These are phyloP conservation scores for Ophioderma brevispina DNA, from an alignment of 35 echinoderm and acorn worm species.

Conservation along the genomic window DNA sequence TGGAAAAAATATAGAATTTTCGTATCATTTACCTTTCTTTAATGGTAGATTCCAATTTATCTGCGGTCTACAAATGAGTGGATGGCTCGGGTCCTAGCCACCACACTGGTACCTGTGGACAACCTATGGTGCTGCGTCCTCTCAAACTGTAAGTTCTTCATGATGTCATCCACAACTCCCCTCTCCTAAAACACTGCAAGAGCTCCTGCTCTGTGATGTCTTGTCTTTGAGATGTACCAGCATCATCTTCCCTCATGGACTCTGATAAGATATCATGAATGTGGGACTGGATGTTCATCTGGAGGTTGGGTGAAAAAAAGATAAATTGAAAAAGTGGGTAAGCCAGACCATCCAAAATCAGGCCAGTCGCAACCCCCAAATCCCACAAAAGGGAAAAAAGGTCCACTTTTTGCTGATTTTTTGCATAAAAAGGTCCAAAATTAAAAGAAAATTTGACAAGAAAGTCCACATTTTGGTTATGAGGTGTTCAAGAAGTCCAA, in stretches of 20 bases:
- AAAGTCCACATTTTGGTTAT: too few relatives aligned
- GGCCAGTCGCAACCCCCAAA: too few relatives aligned
- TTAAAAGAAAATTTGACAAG: too few relatives aligned
- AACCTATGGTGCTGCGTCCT: neutral
- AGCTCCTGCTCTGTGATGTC: conserved; percentile 77
- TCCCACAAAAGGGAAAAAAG: too few relatives aligned
- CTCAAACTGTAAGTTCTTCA: conserved; percentile 77
- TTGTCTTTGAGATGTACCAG: neutral
- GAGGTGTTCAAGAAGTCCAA: too few relatives aligned
- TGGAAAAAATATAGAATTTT: too few relatives aligned
- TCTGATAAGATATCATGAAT: conserved; percentile 82
- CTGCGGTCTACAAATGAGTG: conserved; percentile 79
- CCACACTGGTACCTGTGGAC: neutral
- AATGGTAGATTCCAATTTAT: conserved; percentile 60
- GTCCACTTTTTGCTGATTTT: too few relatives aligned
- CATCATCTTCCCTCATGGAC: conserved; percentile 55
- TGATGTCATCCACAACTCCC: conserved; percentile 93
- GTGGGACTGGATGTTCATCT: conserved; percentile 91
- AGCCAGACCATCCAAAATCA: too few relatives aligned
- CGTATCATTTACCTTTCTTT: conserved; percentile 94
- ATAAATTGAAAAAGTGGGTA: too few relatives aligned
- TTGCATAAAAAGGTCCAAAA: too few relatives aligned
- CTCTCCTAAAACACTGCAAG: conserved; percentile 67
- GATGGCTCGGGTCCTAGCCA: conserved; percentile 46
- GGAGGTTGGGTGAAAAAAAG: neutral